Conservation (phyloP, 2,113 vertebrate species). For the Hemiscyllium ocellatum region DNA sequence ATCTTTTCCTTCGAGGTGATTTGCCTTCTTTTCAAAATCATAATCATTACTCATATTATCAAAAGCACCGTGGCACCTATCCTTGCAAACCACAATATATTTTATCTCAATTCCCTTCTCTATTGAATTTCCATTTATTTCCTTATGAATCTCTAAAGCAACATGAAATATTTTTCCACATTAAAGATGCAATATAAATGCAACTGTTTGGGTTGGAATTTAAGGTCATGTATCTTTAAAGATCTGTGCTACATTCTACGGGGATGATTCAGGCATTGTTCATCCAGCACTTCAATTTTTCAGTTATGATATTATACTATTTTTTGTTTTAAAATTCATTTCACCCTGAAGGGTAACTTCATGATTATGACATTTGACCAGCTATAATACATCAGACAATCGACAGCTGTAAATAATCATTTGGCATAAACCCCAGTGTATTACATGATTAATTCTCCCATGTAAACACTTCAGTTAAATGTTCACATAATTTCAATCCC, state of each 20-base stretch:
- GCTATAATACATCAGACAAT: not conserved
- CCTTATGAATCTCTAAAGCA: not conserved
- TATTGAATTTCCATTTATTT: not conserved
- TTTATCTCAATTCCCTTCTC: not conserved
- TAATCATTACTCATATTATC: not conserved
- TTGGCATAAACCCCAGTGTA: not conserved
- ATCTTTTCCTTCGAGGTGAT: not conserved
- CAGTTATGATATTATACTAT: not conserved
- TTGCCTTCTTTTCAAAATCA: not conserved
- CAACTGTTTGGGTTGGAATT: not conserved
- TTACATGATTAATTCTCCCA: not conserved
- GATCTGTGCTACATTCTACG: not conserved
- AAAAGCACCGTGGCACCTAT: not conserved
- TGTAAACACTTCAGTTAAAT: slow-evolving; percentile 16
- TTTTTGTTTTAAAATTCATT: not conserved
- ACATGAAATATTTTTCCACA: not conserved
- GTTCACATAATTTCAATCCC: not conserved
- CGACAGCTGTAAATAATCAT: not conserved
- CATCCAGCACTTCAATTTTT: not conserved
- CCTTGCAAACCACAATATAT: not conserved
- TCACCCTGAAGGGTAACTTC: not conserved
- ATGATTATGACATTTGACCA: slow-evolving; percentile 11
- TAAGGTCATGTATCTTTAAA: too few species aligned
- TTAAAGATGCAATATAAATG: not conserved
- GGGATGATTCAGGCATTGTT: not conserved